These are phyloP conservation scores for Ophion obscuratus DNA, from an alignment of 2,888 invertebrate genomes.

Conservation along the genomic window DNA sequence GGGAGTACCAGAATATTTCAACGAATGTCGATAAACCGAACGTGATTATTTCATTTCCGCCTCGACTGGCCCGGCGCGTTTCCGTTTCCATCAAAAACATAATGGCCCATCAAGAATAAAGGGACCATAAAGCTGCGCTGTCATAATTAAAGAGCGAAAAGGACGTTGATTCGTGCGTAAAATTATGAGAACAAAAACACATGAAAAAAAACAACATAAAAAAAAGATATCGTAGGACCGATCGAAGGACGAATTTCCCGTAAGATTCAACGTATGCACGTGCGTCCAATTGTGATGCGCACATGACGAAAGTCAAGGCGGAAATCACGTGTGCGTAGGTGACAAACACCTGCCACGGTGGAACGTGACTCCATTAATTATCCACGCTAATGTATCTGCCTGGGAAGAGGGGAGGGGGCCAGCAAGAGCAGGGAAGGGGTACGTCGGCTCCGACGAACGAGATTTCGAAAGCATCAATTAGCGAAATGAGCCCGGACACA, in stretches of 20 bases:
- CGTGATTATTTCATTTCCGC: neutral
- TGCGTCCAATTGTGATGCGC: too few species aligned
- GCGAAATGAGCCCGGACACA: slow-evolving; percentile 31
- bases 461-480: slow-evolving; percentile 53
- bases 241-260: neutral
- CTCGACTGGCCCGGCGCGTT: neutral
- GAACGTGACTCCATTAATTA: slow-evolving; percentile 11
- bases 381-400: slow-evolving; percentile 21
- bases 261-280: neutral
- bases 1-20: neutral
- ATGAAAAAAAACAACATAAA: neutral
- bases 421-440: neutral
- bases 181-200: too few species aligned
- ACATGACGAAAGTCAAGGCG: slow-evolving; percentile 1
- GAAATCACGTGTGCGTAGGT: slow-evolving; percentile 4
- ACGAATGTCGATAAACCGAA: neutral
- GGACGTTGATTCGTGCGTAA: too few species aligned
- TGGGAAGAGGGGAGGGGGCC: too few species aligned
- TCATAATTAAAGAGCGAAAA: neutral
- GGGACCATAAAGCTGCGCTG: neutral
- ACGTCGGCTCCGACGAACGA: slow-evolving; percentile 21
- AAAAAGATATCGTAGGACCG: neutral
- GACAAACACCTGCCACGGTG: slow-evolving; percentile 19
- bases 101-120: neutral
- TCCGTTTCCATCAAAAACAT: neutral